Percentiles rank a stretch among this genome's conserved stretches.
Evolutionary conservation across 2,113 vertebrate genomes (phyloP).

Genomic region (Lethenteron camtschaticum): DNA sequence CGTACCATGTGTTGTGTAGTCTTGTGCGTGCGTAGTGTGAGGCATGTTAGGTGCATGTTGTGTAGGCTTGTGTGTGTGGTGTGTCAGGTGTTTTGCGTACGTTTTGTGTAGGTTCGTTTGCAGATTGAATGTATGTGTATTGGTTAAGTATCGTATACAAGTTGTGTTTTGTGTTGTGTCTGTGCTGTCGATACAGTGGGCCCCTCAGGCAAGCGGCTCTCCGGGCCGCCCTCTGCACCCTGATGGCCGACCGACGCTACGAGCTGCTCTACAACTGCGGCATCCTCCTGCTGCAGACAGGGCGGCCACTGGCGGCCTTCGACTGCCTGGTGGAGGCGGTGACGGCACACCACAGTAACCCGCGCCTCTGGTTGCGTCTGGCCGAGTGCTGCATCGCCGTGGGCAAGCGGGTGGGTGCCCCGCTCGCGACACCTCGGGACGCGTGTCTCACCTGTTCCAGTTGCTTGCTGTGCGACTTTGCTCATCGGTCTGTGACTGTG

Average conservation of each 20-base stretch:
- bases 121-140: background rate
- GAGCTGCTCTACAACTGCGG: slow-evolving; percentile 91
- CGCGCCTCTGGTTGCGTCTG: slow-evolving; percentile 76
- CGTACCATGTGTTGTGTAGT: too few relatives aligned
- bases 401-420: slow-evolving; percentile 64
- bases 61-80: too few relatives aligned
- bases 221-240: slow-evolving; percentile 81
- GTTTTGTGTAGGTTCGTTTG: too few relatives aligned
- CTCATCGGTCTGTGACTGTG: too few relatives aligned
- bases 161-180: background rate
- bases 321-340: slow-evolving; percentile 93
- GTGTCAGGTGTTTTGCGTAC: too few relatives aligned
- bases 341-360: slow-evolving; percentile 87
- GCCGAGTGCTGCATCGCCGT: slow-evolving; percentile 94
- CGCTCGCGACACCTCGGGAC: background rate
- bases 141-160: background rate
- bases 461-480: too few relatives aligned
- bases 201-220: slow-evolving; percentile 54
- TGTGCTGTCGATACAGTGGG: too few relatives aligned
- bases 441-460: too few relatives aligned
- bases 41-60: too few relatives aligned
- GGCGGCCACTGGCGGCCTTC: slow-evolving; percentile 72
- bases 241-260: slow-evolving; percentile 74
- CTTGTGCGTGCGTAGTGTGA: too few relatives aligned
- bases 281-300: slow-evolving; percentile 78